These are phyloP conservation scores for Typhlichthys eigenmanni DNA, from an alignment of 2,797 vertebrate species.

Conservation along the genomic window DNA sequence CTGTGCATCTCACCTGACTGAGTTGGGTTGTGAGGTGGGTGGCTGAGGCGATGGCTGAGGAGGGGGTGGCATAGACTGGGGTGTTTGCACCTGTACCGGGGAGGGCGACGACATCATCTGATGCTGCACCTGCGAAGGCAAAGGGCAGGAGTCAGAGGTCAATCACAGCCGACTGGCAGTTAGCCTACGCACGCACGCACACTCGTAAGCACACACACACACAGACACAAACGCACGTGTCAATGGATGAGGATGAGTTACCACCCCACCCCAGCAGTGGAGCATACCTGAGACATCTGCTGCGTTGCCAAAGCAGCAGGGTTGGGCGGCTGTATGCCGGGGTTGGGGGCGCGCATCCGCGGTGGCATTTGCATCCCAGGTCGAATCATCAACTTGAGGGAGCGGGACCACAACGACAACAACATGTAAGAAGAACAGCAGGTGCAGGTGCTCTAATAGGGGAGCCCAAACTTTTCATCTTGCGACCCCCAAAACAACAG, in stretches of 20 bases:
- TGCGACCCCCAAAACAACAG: no score
- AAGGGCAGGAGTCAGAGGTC: not conserved
- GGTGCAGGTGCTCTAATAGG: conserved; percentile 54
- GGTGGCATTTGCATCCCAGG: conserved; percentile 85
- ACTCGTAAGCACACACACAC: no score
- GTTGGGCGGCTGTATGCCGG: conserved; percentile 78
- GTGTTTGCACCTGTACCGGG: conserved; percentile 87
- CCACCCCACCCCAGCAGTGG: conserved; percentile 26
- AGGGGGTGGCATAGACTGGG: conserved; percentile 91
- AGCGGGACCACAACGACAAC: conserved; percentile 67
- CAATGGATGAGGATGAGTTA: not conserved
- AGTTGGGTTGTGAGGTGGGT: conserved; percentile 90
- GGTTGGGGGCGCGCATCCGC: conserved; percentile 82
- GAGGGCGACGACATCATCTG: conserved; percentile 91
- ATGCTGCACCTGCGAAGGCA: conserved; percentile 76
- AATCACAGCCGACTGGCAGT: conserved; percentile 1
- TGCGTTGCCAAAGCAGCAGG: conserved; percentile 82
- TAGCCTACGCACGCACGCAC: no score
- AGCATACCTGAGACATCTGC: conserved; percentile 89
- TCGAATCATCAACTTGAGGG: conserved; percentile 86
- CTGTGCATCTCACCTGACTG: conserved; percentile 71
- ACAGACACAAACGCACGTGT: no score
- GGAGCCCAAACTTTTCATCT: no score
- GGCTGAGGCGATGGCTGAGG: conserved; percentile 94
- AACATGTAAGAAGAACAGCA: conserved; percentile 79